Percentiles rank a stretch among this genome's conserved stretches.
Conservation (phyloP, 2,797 vertebrate genomes). For the Podarcis lilfordi region DNA sequence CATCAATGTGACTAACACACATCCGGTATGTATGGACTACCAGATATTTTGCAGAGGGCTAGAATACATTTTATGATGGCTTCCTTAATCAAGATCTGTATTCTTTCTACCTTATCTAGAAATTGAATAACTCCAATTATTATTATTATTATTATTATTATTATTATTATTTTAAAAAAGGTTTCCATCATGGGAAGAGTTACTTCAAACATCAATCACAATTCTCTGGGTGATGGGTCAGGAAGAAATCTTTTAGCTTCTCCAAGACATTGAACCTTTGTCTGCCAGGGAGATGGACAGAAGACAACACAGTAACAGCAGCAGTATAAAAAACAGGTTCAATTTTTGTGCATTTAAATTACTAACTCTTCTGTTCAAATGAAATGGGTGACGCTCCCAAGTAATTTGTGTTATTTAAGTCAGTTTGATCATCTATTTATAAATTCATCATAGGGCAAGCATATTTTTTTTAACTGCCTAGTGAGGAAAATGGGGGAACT, state of each 20-base stretch:
- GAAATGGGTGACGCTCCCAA: conserved; percentile 8
- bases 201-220: neutral
- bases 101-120: neutral
- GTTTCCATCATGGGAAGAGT: neutral
- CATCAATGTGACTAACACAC: too few species aligned
- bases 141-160: too few species aligned
- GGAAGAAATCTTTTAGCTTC: neutral
- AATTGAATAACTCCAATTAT: neutral
- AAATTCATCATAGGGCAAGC: neutral
- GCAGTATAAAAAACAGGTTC: neutral
- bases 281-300: neutral
- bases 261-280: neutral
- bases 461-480: conserved; percentile 32
- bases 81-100: neutral
- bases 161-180: neutral
- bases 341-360: neutral
- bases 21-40: too few species aligned
- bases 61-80: neutral
- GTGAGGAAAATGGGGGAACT: neutral
- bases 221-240: neutral
- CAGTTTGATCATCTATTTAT: neutral
- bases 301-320: neutral
- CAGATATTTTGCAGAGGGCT: neutral
- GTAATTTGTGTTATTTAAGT: neutral
- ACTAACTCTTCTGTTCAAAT: neutral